A percentile compares a stretch with the other conserved stretches of the same genome.
Evolutionary conservation across 2,797 vertebrate genomes (phyloP).

Genomic region (Arnoldichthys spilopterus): DNA sequence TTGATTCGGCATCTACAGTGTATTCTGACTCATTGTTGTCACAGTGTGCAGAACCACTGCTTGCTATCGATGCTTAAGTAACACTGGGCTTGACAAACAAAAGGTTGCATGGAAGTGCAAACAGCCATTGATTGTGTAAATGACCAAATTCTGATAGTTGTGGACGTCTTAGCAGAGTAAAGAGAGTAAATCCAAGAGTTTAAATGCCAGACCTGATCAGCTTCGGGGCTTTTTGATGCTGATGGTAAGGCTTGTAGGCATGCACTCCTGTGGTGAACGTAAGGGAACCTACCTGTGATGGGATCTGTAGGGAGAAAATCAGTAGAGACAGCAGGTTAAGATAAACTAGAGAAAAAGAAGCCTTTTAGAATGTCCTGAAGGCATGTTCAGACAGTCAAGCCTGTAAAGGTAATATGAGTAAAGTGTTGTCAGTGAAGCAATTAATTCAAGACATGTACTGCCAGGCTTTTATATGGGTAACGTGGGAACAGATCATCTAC

Average conservation of each 20-base stretch:
- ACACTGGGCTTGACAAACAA: not conserved
- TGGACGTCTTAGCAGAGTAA: not conserved
- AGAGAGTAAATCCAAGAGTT: conserved; percentile 7
- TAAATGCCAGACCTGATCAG: conserved; percentile 24
- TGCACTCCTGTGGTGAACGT: conserved; percentile 20
- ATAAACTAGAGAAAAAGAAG: conserved; percentile 10
- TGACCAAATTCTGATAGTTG: not conserved
- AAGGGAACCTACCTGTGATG: conserved; percentile 69
- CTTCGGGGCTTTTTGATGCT: conserved; percentile 16
- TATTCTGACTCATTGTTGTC: not conserved
- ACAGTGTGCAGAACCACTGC: not conserved
- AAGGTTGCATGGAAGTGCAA: not conserved
- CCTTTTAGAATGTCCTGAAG: not conserved
- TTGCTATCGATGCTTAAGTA: not conserved
- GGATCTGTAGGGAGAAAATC: conserved; percentile 69
- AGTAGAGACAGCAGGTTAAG: conserved; percentile 48
- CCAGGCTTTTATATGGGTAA: no score
- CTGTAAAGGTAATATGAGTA: not conserved
- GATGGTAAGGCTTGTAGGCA: conserved; percentile 11
- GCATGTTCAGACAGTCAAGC: not conserved
- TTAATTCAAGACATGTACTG: no score
- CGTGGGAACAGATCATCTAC: no score
- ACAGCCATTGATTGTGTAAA: not conserved
- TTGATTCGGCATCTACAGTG: not conserved
- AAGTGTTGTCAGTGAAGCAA: not conserved